Base-by-base conservation (phyloP, 2,113 vertebrate genomes). In the Zosterops hypoxanthus region DNA sequence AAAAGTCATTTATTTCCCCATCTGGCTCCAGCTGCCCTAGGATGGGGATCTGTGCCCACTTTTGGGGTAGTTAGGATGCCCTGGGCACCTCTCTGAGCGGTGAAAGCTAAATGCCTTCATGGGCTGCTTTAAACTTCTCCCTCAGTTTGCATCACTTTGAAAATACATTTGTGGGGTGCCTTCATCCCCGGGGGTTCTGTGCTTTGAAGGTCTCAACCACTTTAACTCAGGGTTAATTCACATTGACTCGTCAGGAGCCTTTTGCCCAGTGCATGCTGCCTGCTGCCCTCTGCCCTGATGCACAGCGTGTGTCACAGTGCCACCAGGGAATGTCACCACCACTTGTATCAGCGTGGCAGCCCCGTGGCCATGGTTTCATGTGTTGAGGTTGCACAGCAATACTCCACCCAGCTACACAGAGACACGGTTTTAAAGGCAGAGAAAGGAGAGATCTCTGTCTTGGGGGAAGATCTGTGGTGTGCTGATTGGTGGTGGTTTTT, bases 351-450 rank as follows among this genome's bases (percentile, higher is more conserved):
- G 63, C 2, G 1, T 6, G 5, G 59, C 71, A 85, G 53, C 61
- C 79, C 50, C 1, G 0, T 69, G 55, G 79, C 82, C 3, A 0
- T 0, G 3, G 14, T 11, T 87, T 64, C 7, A 5, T 28, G 63
- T 1, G 3, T 0, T 0, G 4, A 29, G 78, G 31, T 6, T 78
- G 68, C 60, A 12, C n/a, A 8, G 36, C 64, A 39, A 5, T 36
- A 6, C 17, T 49, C 60, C 41, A 41, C 24, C 4, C 52, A 29
- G 53, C 88, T 42, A 53, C 3, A 5, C 9, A 2, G 39, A 44
- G 41, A 41, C 14, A 13, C 68, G 34, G 46, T 53, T 75, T 61
- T 46, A 72, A 55, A 5, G 47, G 55, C 83, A 95, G 82, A 46
- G 41, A 53, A 82, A 79, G 75, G 50, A 81, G 39, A 76, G 31